Base-by-base conservation (phyloP, 2,888 invertebrate genomes). In the Syrphus vitripennis region DNA sequence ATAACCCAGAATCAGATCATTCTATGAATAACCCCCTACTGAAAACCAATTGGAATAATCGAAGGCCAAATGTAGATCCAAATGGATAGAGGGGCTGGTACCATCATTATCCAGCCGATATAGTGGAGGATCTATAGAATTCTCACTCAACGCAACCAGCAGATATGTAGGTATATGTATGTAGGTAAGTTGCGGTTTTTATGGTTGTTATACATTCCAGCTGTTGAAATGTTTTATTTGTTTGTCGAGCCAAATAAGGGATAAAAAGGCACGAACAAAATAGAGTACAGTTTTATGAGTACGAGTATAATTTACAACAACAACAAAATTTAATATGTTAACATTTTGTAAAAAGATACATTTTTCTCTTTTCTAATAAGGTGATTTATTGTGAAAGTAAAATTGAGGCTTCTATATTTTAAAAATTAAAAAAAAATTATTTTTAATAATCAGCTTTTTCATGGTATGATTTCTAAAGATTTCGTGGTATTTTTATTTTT, bases 31-130 rank as follows among this genome's bases (percentile, higher is more conserved):
- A 83, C 71, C 87, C 79, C 34, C 69, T 88, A 89, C 87, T 87
- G 87, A 76, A 82, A 88, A 88, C 88, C 88, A 86, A 75, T 83
- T 79, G 87, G 87, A 87, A 89, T 88, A 90, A 91, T 89, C 90
- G 91, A 61, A 90, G 91, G 63, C 91, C 92, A 67, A 91, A 92
- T 84, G 91, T 92, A 57, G 92, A 92, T 89, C 92, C 92, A 42
- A 92, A 92, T 87, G 92, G 92, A 88, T 92, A 90, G 90, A 87
- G 5, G 14, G 34, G 12, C n/a, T 10, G 9, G 1, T n/a, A 16
- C 24, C 10, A 57, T 7, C 9, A 50, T n/a, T 12, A 29, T 3
- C 1, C 14, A 26, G 5, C 45, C 31, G 34, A 21, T 12, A 19
- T 59, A 5, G 16, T 21, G 16, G 63, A 70, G 70, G n/a, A 80